Percentiles rank a stretch among this genome's conserved stretches.
phyloP scores from a whole-genome alignment of 2,797 vertebrate genomes.

The Manis javanica region DNA sequence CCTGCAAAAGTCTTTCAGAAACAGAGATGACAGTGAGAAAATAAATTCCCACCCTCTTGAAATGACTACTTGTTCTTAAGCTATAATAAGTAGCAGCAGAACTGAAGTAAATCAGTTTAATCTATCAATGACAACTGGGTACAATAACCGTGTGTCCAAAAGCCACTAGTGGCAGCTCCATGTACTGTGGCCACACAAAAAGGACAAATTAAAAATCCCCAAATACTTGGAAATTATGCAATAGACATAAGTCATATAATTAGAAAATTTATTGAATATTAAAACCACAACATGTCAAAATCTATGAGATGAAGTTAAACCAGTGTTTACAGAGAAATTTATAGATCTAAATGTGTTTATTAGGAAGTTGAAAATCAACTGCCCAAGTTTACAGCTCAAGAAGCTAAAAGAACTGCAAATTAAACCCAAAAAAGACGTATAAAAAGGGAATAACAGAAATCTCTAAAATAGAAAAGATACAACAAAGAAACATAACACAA shows the following conservation, averaged over 20 bases:
- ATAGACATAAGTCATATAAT: background rate
- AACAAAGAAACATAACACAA: background rate
- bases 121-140: background rate
- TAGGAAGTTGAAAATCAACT: background rate
- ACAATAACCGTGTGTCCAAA: background rate
- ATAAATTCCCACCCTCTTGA: background rate
- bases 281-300: background rate
- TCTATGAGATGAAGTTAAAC: background rate
- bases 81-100: background rate
- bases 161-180: background rate
- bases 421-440: background rate
- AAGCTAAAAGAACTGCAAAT: background rate
- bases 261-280: constrained; percentile 11
- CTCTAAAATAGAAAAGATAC: background rate
- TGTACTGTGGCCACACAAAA: background rate
- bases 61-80: background rate
- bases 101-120: background rate
- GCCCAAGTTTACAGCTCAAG: background rate
- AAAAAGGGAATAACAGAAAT: background rate
- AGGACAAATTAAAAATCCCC: background rate
- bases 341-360: background rate
- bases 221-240: background rate
- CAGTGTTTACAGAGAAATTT: background rate
- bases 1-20: background rate
- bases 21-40: background rate